Base-by-base conservation (phyloP, 2,797 vertebrate genomes). In the Distichodus sexfasciatus region DNA sequence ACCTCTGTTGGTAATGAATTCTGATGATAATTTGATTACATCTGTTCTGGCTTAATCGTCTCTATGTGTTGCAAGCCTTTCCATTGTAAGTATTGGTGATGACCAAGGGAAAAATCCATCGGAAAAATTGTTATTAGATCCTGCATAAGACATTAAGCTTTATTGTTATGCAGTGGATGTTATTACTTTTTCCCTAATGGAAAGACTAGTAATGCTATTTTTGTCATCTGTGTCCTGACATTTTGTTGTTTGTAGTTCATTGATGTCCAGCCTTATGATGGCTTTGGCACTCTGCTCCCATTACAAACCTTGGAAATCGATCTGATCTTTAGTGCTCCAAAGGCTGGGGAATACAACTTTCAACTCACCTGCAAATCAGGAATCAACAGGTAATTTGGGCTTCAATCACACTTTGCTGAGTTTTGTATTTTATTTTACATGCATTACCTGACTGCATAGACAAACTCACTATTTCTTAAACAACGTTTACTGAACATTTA, bases 191-290 rank as follows among this genome's bases (percentile, higher is more conserved):
- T n/a, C n/a, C n/a, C n/a, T n/a, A n/a, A n/a, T n/a, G n/a, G n/a
- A n/a, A n/a, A n/a, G n/a, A n/a, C n/a, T n/a, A n/a, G n/a, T n/a
- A n/a, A n/a, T n/a, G n/a, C 19, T 54, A 29, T 29, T 23, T 46
- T 46, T 47, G 8, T 33, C 21, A 4, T 17, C 31, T 10, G 5
- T 6, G 35, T 7, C 8, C 57, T 4, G 17, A 15, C 14, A 7
- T 40, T 24, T 41, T 63, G 15, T 79, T 72, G 10, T 43, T 23
- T 74, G 1, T 81, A 98, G 96, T 96, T 88, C 73, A 78, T 96
- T 46, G 93, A 98, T 54, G 78, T 98, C 76, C 94, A 98, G 31
- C 96, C 96, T 35, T 92, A 85, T 0, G 91, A 97, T 0, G 95
- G 97, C 28, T 90, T 98, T 60, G 95, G 95, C 47, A 90, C 87